Conservation (phyloP, 2,113 vertebrate species). For the Panurus biarmicus region DNA sequence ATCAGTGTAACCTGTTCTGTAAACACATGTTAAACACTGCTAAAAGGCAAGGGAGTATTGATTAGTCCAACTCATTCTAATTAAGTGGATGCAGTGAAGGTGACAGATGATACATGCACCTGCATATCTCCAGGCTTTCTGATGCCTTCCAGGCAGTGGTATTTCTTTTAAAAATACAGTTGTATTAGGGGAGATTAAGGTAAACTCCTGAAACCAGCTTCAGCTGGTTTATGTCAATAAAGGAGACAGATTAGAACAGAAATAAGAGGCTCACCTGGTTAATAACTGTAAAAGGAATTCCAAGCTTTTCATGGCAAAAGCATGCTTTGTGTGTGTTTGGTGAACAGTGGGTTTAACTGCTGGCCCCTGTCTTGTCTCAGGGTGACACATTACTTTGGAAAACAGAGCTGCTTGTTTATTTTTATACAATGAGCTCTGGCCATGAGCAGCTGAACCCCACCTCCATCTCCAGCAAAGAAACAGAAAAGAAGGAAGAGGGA, state of each 20-base stretch:
- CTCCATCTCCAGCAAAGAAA: not conserved
- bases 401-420: not conserved
- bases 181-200: not conserved
- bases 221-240: not conserved
- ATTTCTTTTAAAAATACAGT: not conserved
- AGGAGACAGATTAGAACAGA: not conserved
- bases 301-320: not conserved
- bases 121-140: not conserved
- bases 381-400: not conserved
- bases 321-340: not conserved
- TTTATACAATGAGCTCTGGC: not conserved
- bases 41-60: not conserved
- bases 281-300: not conserved
- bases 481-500: not conserved
- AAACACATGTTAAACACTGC: not conserved
- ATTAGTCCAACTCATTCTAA: not conserved
- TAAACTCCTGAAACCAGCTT: not conserved
- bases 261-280: not conserved
- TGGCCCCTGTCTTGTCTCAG: not conserved
- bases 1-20: not conserved
- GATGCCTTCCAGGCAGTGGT: not conserved
- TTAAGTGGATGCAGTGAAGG: not conserved
- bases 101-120: not conserved
- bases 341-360: not conserved
- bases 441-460: not conserved